Percentiles rank a stretch among this genome's conserved stretches.
These are phyloP conservation scores for Drosophila melanica DNA, from an alignment of 1,140 invertebrate genomes.

Conservation along the genomic window DNA sequence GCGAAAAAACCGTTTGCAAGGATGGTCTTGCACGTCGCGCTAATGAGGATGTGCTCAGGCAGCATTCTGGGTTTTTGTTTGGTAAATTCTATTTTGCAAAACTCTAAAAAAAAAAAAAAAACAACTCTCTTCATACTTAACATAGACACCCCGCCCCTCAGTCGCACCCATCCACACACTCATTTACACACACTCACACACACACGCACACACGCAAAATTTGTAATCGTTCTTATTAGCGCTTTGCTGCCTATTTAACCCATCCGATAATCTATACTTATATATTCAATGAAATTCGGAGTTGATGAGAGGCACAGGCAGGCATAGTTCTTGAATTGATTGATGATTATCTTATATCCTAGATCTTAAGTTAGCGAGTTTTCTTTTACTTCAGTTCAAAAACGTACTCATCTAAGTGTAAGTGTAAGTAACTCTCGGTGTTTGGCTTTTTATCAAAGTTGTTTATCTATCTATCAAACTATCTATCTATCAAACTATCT, in stretches of 20 bases:
- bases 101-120: constrained; percentile 37
- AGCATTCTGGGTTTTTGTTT: constrained; percentile 84
- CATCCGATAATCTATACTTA: constrained; percentile 33
- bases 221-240: constrained; percentile 21
- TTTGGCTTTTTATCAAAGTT: constrained; percentile 61
- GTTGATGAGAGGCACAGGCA: constrained; percentile 65
- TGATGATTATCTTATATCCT: background rate
- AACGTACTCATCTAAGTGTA: constrained; percentile 20
- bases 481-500: constrained; percentile 21
- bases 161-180: constrained; percentile 16
- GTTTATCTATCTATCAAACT: constrained; percentile 14
- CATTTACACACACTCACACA: constrained; percentile 20
- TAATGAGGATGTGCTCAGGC: constrained; percentile 84
- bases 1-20: constrained; percentile 80
- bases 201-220: constrained; percentile 27
- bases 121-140: constrained; percentile 28
- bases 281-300: constrained; percentile 76
- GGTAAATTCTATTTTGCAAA: constrained; percentile 82
- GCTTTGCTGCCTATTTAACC: constrained; percentile 30
- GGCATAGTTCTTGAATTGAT: constrained; percentile 4
- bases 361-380: constrained; percentile 54
- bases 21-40: constrained; percentile 86
- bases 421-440: constrained; percentile 70
- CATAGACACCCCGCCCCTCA: constrained; percentile 31
- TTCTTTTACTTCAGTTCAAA: constrained; percentile 32